A percentile compares a stretch with the other conserved stretches of the same genome.
These are phyloP conservation scores for Caenorhabditis sulstoni DNA, from an alignment of 2,888 invertebrate species.

Conservation along the genomic window DNA sequence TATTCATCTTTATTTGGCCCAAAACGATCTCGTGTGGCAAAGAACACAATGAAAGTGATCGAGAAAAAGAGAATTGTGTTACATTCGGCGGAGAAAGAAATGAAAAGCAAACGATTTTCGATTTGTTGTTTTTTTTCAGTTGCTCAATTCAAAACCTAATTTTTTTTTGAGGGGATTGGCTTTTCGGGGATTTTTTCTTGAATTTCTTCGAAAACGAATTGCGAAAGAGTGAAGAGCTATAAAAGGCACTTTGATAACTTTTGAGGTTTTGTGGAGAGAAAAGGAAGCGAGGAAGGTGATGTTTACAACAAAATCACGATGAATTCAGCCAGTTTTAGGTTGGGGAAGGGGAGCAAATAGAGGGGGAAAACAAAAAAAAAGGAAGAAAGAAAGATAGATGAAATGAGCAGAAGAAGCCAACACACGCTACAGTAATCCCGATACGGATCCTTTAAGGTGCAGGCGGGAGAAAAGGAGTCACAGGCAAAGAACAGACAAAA, in stretches of 20 bases:
- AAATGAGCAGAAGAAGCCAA: conserved; percentile 15
- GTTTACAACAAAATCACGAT: conserved; percentile 49
- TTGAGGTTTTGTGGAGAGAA: conserved; percentile 16
- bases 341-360: conserved; percentile 39
- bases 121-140: not conserved
- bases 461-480: conserved; percentile 14
- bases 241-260: conserved; percentile 39
- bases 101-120: not conserved
- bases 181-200: conserved; percentile 10
- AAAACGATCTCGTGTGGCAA: conserved; percentile 1
- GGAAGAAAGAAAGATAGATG: not conserved
- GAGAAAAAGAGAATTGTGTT: conserved; percentile 1
- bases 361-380: not conserved
- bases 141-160: conserved; percentile 44
- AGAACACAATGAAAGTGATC: too few relatives aligned
- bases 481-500: conserved; percentile 25
- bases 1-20: conserved; percentile 41
- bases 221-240: conserved; percentile 14
- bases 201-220: not conserved
- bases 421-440: conserved; percentile 36
- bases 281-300: conserved; percentile 4
- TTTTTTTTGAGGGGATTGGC: conserved; percentile 2
- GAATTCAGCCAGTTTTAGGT: conserved; percentile 44
- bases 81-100: not conserved
- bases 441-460: not conserved